Evolutionary conservation across 2,888 invertebrate species (phyloP), one percentile per base, ranked within the genome.

Genomic region (Leptura quadrifasciata): DNA sequence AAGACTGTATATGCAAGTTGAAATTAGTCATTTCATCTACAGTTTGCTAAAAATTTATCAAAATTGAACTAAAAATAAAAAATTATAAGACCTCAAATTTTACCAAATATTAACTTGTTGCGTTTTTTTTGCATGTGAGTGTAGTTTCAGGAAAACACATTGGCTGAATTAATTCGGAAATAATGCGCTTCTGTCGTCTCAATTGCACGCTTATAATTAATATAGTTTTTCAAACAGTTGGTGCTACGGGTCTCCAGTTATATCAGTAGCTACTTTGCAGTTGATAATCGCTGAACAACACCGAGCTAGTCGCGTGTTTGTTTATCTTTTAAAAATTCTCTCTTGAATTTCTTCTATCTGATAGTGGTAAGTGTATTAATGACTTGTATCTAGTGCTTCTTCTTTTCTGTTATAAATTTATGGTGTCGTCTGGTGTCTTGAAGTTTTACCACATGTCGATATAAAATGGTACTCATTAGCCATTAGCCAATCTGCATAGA

Each of bases 241-340:
- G 47, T 47, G 47, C 15, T 47, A 47, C n/a, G n/a, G 47, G 47
- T 47, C 47, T 47, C n/a, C 47, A 47, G n/a, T n/a, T 47, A 15
- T 47, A 12, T 3, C 47, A 47, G 47, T 47, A 47, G 47, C 47
- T 47, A 47, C 12, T 1, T n/a, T 47, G 47, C 47, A 17, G 47
- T 6, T 5, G 47, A 47, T 47, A 47, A 47, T 47, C 47, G n/a
- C 6, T n/a, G 17, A 47, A 15, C n/a, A n/a, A n/a, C 27, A 27
- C 55, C 68, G 31, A 68, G 55, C 17, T 31, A 31, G 68, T 55
- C 68, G 68, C 68, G 68, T 68, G 68, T 68, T 68, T 35, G 18
- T 68, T 55, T 67, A 67, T 68, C 55, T 67, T 39, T n/a, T 35
- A 27, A 31, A 68, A 52, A 20, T 55, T 31, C 15, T 27, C 55